A percentile compares a stretch with the other conserved stretches of the same genome.
Evolutionary conservation across 2,888 invertebrate species (phyloP).

Genomic region (Polyommatus icarus): DNA sequence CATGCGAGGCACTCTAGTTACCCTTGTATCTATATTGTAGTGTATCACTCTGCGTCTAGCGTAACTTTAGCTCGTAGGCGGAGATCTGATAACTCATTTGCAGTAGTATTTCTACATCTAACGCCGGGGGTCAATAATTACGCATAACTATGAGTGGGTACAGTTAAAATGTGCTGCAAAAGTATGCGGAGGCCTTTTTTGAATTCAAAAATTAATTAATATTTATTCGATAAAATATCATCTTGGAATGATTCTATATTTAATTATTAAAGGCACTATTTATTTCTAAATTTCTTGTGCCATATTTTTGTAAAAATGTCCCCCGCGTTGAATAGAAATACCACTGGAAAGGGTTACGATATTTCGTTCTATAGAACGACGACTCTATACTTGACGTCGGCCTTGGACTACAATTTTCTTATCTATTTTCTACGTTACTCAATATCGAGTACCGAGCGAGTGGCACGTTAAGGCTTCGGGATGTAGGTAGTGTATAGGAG

Average conservation of each 20-base stretch:
- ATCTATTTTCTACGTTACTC: constrained; percentile 54
- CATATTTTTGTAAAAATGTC: constrained; percentile 31
- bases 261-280: constrained; percentile 1
- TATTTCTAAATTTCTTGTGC: constrained; percentile 35
- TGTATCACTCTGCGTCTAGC: constrained; percentile 63
- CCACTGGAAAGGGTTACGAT: not conserved
- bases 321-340: not conserved
- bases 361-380: constrained; percentile 13
- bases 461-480: not conserved
- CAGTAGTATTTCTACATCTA: constrained; percentile 7
- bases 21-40: constrained; percentile 60
- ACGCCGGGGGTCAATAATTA: not conserved
- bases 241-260: not conserved
- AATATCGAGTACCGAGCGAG: constrained; percentile 49
- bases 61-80: constrained; percentile 55
- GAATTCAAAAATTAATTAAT: not conserved
- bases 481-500: constrained; percentile 1
- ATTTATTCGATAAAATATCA: not conserved
- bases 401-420: constrained; percentile 52
- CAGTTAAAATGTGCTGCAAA: not conserved
- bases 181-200: not conserved
- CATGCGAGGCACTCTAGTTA: constrained; percentile 51
- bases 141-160: not conserved
- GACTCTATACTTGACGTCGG: not conserved
- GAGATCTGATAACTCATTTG: constrained; percentile 16